Conservation (phyloP, 1,140 invertebrate species). For the Drosophila parabipectinata region DNA sequence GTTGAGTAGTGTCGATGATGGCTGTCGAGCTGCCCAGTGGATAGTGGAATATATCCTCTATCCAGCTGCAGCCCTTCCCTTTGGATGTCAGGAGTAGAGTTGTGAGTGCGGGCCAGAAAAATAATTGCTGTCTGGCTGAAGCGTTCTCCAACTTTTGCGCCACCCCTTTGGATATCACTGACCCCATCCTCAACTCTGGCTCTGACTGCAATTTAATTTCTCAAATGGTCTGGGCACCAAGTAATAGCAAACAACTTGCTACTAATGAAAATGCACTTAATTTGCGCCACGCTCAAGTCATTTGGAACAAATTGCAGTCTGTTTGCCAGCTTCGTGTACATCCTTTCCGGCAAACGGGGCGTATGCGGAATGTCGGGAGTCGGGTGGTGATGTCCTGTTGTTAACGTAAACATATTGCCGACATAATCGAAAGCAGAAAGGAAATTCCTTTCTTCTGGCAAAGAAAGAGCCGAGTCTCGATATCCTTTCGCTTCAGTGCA, state of each 20-base stretch:
- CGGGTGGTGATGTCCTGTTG: constrained; percentile 17
- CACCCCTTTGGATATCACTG: neutral
- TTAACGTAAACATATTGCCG: constrained; percentile 51
- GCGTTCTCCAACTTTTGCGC: neutral
- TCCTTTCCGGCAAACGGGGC: neutral
- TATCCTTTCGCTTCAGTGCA: constrained; percentile 32
- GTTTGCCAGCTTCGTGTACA: constrained; percentile 4
- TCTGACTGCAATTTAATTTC: constrained; percentile 51
- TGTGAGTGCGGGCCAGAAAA: constrained; percentile 29
- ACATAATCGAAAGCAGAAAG: constrained; percentile 39
- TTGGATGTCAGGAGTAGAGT: neutral
- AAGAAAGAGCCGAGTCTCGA: constrained; percentile 15
- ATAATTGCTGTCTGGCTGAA: constrained; percentile 40
- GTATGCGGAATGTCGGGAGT: neutral
- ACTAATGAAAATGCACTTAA: constrained; percentile 66
- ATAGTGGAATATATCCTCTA: constrained; percentile 8
- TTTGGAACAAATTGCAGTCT: constrained; percentile 57
- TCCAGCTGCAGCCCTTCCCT: neutral
- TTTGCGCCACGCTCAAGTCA: constrained; percentile 55
- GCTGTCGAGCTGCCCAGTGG: constrained; percentile 4
- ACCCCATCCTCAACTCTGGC: neutral
- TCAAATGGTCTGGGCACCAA: constrained; percentile 45
- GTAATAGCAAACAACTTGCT: constrained; percentile 53
- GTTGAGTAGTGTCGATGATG: constrained; percentile 18
- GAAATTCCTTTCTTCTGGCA: constrained; percentile 8